Conservation (phyloP, 2,113 vertebrate genomes). For the Petrocephalus microphthalmus region DNA sequence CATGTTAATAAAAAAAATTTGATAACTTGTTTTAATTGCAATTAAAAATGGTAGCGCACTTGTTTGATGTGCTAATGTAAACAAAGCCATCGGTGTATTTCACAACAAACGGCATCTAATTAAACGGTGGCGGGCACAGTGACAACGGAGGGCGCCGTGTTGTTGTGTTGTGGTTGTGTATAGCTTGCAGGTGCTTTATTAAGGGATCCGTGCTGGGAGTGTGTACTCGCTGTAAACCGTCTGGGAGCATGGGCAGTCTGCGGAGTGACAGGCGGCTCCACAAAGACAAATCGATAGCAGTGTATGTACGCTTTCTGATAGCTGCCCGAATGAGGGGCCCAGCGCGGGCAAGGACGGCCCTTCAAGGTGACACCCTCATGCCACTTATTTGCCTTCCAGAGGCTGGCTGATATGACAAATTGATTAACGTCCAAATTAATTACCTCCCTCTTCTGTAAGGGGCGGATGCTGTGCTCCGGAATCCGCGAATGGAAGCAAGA, state of each 20-base stretch:
- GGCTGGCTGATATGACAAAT: slow-evolving; percentile 23
- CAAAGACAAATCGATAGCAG: slow-evolving; percentile 28
- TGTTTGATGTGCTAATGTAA: not conserved
- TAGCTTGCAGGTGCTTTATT: not conserved
- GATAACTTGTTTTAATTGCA: not conserved
- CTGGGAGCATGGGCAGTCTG: not conserved
- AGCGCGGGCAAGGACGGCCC: not conserved
- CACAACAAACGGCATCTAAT: not conserved
- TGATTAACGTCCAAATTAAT: slow-evolving; percentile 37
- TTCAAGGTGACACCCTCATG: not conserved
- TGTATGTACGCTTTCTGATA: slow-evolving; percentile 14
- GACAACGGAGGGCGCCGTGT: not conserved
- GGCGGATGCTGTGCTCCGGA: not conserved
- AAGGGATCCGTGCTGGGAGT: not conserved
- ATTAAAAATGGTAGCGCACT: not conserved
- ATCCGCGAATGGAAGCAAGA: not conserved
- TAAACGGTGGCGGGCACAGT: not conserved
- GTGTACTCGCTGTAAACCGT: slow-evolving; percentile 9
- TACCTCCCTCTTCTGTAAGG: slow-evolving; percentile 6
- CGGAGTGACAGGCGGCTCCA: slow-evolving; percentile 22
- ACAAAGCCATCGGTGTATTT: not conserved
- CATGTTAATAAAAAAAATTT: not conserved
- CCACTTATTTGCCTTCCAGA: slow-evolving; percentile 11
- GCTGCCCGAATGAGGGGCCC: not conserved
- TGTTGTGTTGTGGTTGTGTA: not conserved